Evolutionary conservation across 2,888 invertebrate genomes (phyloP).

Genomic region (Cryptocephalus primarius): DNA sequence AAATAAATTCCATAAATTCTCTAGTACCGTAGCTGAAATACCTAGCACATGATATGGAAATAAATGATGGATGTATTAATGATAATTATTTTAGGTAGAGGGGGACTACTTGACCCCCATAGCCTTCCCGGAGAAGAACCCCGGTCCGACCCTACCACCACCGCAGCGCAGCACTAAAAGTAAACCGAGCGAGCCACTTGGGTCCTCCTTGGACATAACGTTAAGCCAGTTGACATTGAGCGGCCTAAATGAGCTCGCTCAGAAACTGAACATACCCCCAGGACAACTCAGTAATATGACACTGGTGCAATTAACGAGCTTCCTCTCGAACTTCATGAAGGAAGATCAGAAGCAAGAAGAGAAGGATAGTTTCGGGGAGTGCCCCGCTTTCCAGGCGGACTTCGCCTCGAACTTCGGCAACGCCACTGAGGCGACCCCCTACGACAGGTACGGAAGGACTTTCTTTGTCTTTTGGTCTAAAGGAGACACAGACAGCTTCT

Average conservation of each 20-base stretch:
- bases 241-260: conserved; percentile 69
- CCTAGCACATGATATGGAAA: too few relatives aligned
- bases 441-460: too few relatives aligned
- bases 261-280: conserved; percentile 64
- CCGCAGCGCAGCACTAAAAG: conserved; percentile 31
- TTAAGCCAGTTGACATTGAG: conserved; percentile 72
- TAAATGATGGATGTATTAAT: too few relatives aligned
- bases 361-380: conserved; percentile 21
- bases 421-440: conserved; percentile 18
- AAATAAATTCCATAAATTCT: too few relatives aligned
- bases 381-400: conserved; percentile 52
- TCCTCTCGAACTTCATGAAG: conserved; percentile 53
- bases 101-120: conserved; percentile 62
- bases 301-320: conserved; percentile 73
- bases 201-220: conserved; percentile 59
- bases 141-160: conserved; percentile 40
- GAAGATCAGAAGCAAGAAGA: conserved; percentile 6
- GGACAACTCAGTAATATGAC: conserved; percentile 76
- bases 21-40: too few relatives aligned
- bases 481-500: too few relatives aligned
- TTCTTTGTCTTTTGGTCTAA: too few relatives aligned
- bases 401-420: conserved; percentile 61
- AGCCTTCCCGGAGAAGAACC: conserved; percentile 12
- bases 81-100: conserved; percentile 20
- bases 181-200: conserved; percentile 6